phyloP scores from a whole-genome alignment of 1,140 invertebrate species.

The Reticulitermes speratus region DNA sequence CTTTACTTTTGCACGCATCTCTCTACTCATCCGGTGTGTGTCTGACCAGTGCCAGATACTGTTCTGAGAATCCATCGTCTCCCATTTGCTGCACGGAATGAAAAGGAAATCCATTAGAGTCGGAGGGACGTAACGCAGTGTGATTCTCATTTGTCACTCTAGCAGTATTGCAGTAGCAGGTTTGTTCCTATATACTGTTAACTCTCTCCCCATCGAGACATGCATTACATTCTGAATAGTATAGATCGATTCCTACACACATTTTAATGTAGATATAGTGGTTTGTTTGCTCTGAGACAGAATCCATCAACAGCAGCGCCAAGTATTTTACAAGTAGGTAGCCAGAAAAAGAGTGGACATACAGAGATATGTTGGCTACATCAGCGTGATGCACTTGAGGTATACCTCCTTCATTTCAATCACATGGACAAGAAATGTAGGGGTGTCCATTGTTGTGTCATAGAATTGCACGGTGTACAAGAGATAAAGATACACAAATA shows the following conservation, averaged over 20 bases:
- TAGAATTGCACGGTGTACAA: too few relatives aligned
- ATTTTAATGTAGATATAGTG: conserved; percentile 19
- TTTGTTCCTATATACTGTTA: conserved; percentile 19
- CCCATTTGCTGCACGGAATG: conserved; percentile 22
- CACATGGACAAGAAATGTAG: background rate
- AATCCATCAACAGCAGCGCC: background rate
- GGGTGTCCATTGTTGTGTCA: background rate
- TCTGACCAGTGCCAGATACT: background rate
- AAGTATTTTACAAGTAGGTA: background rate
- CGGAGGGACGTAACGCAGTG: conserved; percentile 19
- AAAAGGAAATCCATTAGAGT: conserved; percentile 27
- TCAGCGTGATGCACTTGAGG: background rate
- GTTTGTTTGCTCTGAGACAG: background rate
- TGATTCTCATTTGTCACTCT: conserved; percentile 26
- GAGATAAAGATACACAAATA: too few relatives aligned
- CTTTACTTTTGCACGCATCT: background rate
- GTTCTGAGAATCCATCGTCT: conserved; percentile 20
- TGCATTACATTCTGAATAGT: conserved; percentile 2
- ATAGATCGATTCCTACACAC: conserved; percentile 16
- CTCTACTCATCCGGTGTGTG: background rate
- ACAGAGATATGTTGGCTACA: background rate
- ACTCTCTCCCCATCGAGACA: conserved; percentile 11
- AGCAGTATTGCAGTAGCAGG: background rate
- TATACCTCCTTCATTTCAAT: background rate
- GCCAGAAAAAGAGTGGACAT: background rate